Percentiles rank a stretch among this genome's conserved stretches.
phyloP scores from a whole-genome alignment of 2,113 vertebrate species.

The Scomber scombrus region DNA sequence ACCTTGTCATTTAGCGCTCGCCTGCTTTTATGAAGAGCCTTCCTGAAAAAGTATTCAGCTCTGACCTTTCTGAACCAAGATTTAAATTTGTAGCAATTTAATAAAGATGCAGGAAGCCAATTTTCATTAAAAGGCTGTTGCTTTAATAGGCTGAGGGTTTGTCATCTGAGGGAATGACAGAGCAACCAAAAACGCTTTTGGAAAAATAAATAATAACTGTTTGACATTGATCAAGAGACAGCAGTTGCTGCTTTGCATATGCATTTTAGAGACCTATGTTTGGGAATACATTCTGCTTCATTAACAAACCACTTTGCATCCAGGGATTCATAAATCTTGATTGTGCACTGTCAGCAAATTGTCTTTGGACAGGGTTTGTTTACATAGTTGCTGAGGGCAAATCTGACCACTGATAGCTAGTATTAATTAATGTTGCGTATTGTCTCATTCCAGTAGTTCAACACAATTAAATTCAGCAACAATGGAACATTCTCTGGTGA shows the following conservation, averaged over 20 bases:
- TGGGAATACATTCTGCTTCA: conserved; percentile 63
- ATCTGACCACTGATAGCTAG: conserved; percentile 73
- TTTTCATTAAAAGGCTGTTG: conserved; percentile 36
- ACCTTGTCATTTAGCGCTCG: conserved; percentile 49
- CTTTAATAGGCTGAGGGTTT: conserved; percentile 26
- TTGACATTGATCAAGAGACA: conserved; percentile 76
- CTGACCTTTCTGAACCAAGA: conserved; percentile 69
- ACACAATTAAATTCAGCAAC: conserved; percentile 75
- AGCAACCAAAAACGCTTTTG: conserved; percentile 35
- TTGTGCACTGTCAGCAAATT: conserved; percentile 70
- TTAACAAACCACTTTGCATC: conserved; percentile 66
- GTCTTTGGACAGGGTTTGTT: conserved; percentile 68
- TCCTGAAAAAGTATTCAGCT: conserved; percentile 51
- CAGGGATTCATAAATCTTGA: conserved; percentile 75
- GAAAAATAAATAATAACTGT: conserved; percentile 58
- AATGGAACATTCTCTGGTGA: conserved; percentile 68
- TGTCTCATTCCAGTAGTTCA: conserved; percentile 71
- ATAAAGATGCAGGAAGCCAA: conserved; percentile 47
- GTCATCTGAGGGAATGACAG: conserved; percentile 24
- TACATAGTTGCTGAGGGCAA: conserved; percentile 60
- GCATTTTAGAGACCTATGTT: conserved; percentile 49
- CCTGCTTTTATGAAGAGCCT: conserved; percentile 31
- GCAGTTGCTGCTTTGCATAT: conserved; percentile 70
- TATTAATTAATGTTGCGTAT: conserved; percentile 79
- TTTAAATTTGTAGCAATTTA: conserved; percentile 50